phyloP scores from a whole-genome alignment of 2,888 invertebrate species.

The Apotomis turbidana region DNA sequence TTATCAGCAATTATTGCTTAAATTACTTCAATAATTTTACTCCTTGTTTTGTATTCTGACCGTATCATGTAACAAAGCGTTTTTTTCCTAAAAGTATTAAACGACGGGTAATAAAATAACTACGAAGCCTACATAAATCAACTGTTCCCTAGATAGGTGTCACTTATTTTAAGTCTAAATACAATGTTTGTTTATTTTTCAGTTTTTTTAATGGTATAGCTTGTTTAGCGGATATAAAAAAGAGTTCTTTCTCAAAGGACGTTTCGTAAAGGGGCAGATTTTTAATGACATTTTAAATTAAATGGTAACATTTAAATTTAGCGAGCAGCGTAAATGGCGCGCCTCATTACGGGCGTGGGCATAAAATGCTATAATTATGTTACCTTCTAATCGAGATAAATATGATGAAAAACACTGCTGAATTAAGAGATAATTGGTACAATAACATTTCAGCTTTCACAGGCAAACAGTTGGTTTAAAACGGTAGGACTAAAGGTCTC shows the following conservation, averaged over 20 bases:
- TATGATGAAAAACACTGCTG: neutral
- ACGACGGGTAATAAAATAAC: neutral
- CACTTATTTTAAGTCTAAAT: constrained; percentile 20
- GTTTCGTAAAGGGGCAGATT: neutral
- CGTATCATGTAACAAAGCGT: too few relatives aligned
- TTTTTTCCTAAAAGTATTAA: neutral
- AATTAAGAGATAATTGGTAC: constrained; percentile 9
- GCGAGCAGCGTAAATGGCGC: constrained; percentile 2
- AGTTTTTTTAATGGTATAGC: neutral
- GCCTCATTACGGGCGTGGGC: constrained; percentile 25
- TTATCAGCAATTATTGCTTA: too few relatives aligned
- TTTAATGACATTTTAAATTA: constrained; percentile 8
- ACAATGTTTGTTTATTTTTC: constrained; percentile 10
- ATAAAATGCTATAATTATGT: constrained; percentile 23
- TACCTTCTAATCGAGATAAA: constrained; percentile 18
- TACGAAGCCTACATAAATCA: constrained; percentile 27
- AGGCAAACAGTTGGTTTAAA: neutral
- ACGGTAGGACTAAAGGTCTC: too few relatives aligned
- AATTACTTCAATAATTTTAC: too few relatives aligned
- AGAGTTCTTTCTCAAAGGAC: neutral
- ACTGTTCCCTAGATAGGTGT: constrained; percentile 23
- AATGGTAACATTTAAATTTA: constrained; percentile 8
- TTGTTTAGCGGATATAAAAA: neutral
- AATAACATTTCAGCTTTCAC: constrained; percentile 8
- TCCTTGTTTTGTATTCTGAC: neutral